These are phyloP conservation scores for Pogoniulus pusillus DNA, from an alignment of 2,797 vertebrate genomes.

Conservation along the genomic window DNA sequence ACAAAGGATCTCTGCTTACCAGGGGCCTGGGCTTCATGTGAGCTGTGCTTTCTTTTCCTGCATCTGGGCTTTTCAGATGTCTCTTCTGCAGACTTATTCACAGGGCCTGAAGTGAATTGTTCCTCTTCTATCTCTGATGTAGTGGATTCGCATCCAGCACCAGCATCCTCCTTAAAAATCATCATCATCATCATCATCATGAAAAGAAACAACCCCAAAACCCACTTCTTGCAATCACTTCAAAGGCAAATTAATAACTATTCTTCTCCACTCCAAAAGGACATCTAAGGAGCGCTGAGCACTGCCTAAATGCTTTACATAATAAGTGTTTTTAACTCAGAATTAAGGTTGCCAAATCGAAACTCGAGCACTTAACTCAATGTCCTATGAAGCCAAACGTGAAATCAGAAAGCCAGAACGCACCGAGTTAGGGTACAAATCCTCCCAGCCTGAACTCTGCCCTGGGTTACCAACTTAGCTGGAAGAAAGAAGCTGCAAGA, in stretches of 20 bases:
- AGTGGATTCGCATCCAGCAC: slow-evolving; percentile 28
- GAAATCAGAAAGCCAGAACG: neutral
- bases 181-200: neutral
- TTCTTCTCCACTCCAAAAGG: neutral
- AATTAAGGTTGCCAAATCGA: neutral
- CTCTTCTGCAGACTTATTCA: slow-evolving; percentile 44
- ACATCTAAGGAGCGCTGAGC: neutral
- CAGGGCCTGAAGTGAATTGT: slow-evolving; percentile 55
- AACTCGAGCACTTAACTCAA: neutral
- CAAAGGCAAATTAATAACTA: neutral
- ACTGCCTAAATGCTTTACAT: neutral
- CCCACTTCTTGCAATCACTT: neutral
- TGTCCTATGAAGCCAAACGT: neutral
- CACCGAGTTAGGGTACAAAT: neutral
- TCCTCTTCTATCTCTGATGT: slow-evolving; percentile 48
- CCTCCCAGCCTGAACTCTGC: neutral
- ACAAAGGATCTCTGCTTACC: slow-evolving; percentile 50
- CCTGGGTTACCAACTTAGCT: neutral
- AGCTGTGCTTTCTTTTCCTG: slow-evolving; percentile 54
- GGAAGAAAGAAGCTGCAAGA: neutral
- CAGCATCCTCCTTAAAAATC: slow-evolving; percentile 30
- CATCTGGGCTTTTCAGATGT: slow-evolving; percentile 28
- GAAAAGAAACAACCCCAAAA: neutral
- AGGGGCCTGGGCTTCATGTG: slow-evolving; percentile 44
- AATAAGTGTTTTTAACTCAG: neutral